phyloP scores from a whole-genome alignment of 2,888 invertebrate species.

The Caenorhabditis virilis region DNA sequence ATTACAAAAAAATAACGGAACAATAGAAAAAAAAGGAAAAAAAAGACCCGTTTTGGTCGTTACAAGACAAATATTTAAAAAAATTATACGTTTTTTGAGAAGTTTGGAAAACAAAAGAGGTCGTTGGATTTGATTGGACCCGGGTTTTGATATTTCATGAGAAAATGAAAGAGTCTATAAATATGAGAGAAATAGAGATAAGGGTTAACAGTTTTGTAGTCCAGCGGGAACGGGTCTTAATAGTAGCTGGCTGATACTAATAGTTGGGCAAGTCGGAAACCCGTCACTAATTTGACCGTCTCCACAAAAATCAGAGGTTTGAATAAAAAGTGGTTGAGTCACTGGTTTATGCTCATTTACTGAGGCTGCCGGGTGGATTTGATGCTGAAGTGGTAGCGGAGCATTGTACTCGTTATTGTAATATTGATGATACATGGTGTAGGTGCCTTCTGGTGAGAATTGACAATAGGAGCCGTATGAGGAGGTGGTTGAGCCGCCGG shows the following conservation, averaged over 20 bases:
- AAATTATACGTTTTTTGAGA: conserved; percentile 10
- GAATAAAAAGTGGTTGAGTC: conserved; percentile 31
- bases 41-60: background rate
- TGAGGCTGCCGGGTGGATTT: conserved; percentile 6
- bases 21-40: conserved; percentile 3
- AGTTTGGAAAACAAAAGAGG: conserved; percentile 7
- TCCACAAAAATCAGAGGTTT: conserved; percentile 21
- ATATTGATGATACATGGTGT: conserved; percentile 18
- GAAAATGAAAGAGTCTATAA: background rate
- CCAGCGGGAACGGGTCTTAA: conserved; percentile 30
- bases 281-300: conserved; percentile 7
- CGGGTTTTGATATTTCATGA: background rate
- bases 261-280: conserved; percentile 22
- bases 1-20: conserved; percentile 5
- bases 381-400: background rate
- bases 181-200: background rate
- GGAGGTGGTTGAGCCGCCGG: conserved; percentile 25
- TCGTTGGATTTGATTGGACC: background rate
- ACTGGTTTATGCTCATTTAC: conserved; percentile 23
- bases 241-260: conserved; percentile 23
- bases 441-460: conserved; percentile 35
- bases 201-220: conserved; percentile 1
- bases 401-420: background rate
- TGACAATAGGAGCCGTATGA: conserved; percentile 35
- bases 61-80: background rate